phyloP scores from a whole-genome alignment of 2,888 invertebrate genomes.

The Xylocampa areola region DNA sequence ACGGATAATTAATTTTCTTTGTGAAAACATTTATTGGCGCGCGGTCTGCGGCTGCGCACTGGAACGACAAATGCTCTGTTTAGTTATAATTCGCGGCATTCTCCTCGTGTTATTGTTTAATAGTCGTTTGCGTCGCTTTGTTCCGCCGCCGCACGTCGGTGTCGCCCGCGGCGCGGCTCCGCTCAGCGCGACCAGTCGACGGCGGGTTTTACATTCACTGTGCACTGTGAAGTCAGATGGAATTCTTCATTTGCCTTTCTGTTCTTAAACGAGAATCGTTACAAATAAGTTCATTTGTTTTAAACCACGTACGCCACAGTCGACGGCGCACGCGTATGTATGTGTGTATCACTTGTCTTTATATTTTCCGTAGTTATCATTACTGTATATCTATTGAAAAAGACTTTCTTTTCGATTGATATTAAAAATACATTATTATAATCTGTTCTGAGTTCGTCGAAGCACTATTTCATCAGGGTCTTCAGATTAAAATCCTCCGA shows the following conservation, averaged over 20 bases:
- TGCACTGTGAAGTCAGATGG: conserved; percentile 5
- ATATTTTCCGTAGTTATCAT: background rate
- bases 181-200: background rate
- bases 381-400: background rate
- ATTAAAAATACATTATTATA: background rate
- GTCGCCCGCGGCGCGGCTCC: background rate
- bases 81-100: conserved; percentile 17
- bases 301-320: conserved; percentile 14
- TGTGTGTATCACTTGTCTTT: background rate
- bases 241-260: background rate
- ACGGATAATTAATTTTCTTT: conserved; percentile 30
- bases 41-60: conserved; percentile 3
- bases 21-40: conserved; percentile 14
- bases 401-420: background rate
- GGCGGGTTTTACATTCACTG: conserved; percentile 6
- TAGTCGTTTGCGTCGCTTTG: conserved; percentile 4
- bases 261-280: conserved; percentile 7
- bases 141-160: background rate
- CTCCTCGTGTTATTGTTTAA: conserved; percentile 26
- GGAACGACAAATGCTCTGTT: conserved; percentile 1
- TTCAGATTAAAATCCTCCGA: conserved; percentile 12
- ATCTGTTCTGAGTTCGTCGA: background rate
- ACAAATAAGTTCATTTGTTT: conserved; percentile 18
- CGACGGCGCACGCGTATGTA: background rate
- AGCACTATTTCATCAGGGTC: conserved; percentile 3